A percentile compares a stretch with the other conserved stretches of the same genome.
Conservation (phyloP, 1,140 invertebrate genomes). For the Trachymyrmex cornetzi region DNA sequence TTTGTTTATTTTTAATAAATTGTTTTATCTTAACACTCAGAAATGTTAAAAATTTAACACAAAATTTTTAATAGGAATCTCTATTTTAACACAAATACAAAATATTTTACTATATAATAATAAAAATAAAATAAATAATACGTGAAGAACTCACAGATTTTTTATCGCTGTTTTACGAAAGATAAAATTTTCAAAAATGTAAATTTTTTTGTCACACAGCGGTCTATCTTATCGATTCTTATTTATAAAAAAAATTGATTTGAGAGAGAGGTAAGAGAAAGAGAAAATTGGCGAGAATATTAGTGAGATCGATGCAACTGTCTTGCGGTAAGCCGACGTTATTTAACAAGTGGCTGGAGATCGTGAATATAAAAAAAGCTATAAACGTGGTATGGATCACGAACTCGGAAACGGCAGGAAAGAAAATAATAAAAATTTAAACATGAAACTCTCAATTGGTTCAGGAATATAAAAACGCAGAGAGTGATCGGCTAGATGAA, state of each 20-base stretch:
- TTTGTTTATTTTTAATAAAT: too few relatives aligned
- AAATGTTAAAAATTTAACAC: too few relatives aligned
- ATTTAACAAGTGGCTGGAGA: constrained; percentile 10
- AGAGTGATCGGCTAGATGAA: not conserved
- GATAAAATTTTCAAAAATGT: not conserved
- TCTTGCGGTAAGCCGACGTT: constrained; percentile 15
- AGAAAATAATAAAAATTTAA: constrained; percentile 13
- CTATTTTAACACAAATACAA: too few relatives aligned
- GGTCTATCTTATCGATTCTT: not conserved
- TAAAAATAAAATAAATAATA: not conserved
- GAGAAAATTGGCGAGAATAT: constrained; percentile 32
- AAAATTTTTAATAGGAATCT: too few relatives aligned
- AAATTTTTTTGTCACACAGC: not conserved
- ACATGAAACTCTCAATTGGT: constrained; percentile 21
- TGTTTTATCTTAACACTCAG: too few relatives aligned
- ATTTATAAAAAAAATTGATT: not conserved
- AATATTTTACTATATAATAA: too few relatives aligned
- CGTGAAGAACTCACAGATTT: not conserved
- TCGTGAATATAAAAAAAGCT: not conserved
- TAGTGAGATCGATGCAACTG: not conserved
- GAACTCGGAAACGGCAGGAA: not conserved
- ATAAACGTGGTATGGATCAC: not conserved
- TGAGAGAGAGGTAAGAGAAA: not conserved
- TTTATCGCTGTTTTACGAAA: not conserved
- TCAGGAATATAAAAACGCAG: constrained; percentile 8